These are phyloP conservation scores for Misgurnus anguillicaudatus DNA, from an alignment of 2,113 vertebrate genomes.

Conservation along the genomic window DNA sequence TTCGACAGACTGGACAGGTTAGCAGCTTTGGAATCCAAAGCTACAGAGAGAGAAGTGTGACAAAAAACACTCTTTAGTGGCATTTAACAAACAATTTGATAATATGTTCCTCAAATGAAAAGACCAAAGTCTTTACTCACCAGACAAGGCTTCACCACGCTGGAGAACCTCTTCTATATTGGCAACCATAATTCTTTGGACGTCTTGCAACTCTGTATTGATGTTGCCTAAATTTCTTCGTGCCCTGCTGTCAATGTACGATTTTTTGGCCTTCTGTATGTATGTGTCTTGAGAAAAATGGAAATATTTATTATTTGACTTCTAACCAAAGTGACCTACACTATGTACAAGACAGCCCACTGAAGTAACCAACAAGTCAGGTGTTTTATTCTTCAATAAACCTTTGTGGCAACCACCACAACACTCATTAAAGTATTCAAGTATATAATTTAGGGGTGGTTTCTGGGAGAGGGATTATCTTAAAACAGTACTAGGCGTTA, in stretches of 20 bases:
- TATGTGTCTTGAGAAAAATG: conserved; percentile 84
- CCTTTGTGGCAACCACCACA: too few species aligned
- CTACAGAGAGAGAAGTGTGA: conserved; percentile 66
- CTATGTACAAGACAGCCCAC: too few species aligned
- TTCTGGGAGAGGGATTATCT: too few species aligned
- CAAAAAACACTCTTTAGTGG: too few species aligned
- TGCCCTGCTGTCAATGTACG: conserved; percentile 94
- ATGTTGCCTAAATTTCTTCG: conserved; percentile 94
- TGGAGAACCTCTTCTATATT: conserved; percentile 98
- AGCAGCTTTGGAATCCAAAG: conserved; percentile 95
- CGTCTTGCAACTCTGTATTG: conserved; percentile 96
- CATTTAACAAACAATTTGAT: too few species aligned
- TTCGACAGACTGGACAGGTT: conserved; percentile 96
- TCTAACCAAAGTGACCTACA: too few species aligned
- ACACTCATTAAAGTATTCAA: neutral
- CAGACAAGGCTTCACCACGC: conserved; percentile 93
- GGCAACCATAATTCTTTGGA: conserved; percentile 99
- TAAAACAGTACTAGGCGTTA: too few species aligned
- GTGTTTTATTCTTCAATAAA: too few species aligned
- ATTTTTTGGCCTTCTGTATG: conserved; percentile 99
- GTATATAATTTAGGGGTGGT: neutral
- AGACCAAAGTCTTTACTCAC: conserved; percentile 60
- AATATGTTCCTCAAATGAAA: conserved; percentile 42
- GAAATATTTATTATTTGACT: neutral
- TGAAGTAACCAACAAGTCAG: too few species aligned